Base-by-base conservation (phyloP, 2,113 vertebrate genomes). In the Epinephelus moara region DNA sequence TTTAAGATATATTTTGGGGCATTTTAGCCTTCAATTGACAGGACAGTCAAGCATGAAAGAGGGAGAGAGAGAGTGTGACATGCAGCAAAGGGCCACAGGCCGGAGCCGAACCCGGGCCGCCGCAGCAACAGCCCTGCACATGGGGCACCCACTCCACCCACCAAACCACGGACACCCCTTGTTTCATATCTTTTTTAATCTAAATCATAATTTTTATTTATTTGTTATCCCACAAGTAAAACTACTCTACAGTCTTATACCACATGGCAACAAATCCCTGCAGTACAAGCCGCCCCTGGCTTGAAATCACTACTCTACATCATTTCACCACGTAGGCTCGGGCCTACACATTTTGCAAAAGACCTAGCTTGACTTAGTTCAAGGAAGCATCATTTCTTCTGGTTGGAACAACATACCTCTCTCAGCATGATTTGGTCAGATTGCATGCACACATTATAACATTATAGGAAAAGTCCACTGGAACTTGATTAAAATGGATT, bases 401-500 rank as follows among this genome's bases (percentile, higher is more conserved):
- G 23, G 30, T 55, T 1, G 0, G 21, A 25, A 30, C 14, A 25
- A 30, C 18, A 25, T 25, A 25, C 52, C 18, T 70, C 60, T 74
- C n/a, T 50, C 45, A 59, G 74, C 57, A 66, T 52, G 59, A 84
- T 42, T 21, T 23, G 64, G 42, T 83, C 68, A 50, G 30, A 72
- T 37, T 79, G 49, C 19, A 40, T 13, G 23, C n/a, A 79, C 19
- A 73, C 33, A 37, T 37, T 37, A 37, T 37, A 37, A 37, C 23
- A 70, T 75, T 69, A 42, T 84, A 80, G 23, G 11, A 52, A 80
- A 84, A 82, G 53, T 62, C 45, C n/a, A 80, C 27, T 70, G 62
- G 27, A 85, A 84, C 62, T 71, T 81, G 78, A 93, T 91, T 90
- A 86, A 88, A 90, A 85, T 81, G 76, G 81, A 89, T 94, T 91